phyloP scores from a whole-genome alignment of 2,113 vertebrate genomes.

The Onychostoma macrolepis region DNA sequence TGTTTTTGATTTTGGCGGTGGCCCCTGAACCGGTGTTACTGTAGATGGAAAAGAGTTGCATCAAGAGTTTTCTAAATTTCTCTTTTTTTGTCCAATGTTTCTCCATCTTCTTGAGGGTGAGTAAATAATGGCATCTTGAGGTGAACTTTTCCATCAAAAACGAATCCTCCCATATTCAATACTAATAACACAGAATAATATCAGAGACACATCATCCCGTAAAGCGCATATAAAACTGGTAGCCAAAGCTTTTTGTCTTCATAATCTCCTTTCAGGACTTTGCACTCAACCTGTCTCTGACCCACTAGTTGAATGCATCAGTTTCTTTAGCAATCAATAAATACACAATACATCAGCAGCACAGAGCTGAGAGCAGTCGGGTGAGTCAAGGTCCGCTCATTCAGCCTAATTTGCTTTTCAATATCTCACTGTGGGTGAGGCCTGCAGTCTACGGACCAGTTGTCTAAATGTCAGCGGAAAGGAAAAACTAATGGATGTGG shows the following conservation, averaged over 20 bases:
- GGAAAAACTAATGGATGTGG: slow-evolving; percentile 41
- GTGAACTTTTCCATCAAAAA: not conserved
- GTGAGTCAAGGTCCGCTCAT: slow-evolving; percentile 26
- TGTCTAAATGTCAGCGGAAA: slow-evolving; percentile 51
- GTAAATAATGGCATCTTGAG: not conserved
- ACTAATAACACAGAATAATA: not conserved
- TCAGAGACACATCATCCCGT: not conserved
- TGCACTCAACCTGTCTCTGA: not conserved
- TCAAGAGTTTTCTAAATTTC: not conserved
- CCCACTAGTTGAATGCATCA: not conserved
- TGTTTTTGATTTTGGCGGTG: not conserved
- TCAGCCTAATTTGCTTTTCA: slow-evolving; percentile 41
- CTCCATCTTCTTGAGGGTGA: not conserved
- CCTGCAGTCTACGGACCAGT: not conserved
- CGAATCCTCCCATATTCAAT: not conserved
- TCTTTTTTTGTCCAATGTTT: not conserved
- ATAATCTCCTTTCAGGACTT: not conserved
- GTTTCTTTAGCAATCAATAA: slow-evolving; percentile 44
- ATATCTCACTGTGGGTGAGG: slow-evolving; percentile 4
- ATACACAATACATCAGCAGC: slow-evolving; percentile 14
- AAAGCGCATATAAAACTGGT: not conserved
- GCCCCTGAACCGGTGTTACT: not conserved
- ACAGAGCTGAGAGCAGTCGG: not conserved
- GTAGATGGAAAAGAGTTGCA: not conserved
- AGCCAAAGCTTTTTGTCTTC: not conserved